Conservation (phyloP, 2,888 invertebrate species). For the Hypena proboscidalis region DNA sequence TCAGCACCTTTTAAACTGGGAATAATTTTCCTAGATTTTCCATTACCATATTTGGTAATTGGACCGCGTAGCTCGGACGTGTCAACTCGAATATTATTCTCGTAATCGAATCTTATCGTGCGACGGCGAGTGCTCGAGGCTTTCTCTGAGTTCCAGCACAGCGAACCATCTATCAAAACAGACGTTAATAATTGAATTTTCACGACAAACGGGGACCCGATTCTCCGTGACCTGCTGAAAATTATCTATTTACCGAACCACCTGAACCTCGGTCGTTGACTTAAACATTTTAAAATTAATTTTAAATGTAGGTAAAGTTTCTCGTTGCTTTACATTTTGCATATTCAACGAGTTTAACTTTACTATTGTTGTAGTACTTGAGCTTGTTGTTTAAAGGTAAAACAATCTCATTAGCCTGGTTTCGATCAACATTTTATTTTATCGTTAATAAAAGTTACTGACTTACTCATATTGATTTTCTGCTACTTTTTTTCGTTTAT, state of each 20-base stretch:
- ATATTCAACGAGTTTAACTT: slow-evolving; percentile 15
- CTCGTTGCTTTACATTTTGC: slow-evolving; percentile 29
- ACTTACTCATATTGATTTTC: no score
- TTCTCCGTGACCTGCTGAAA: slow-evolving; percentile 44
- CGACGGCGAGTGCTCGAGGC: slow-evolving; percentile 32
- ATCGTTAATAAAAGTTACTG: no score
- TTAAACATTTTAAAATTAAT: slow-evolving; percentile 18
- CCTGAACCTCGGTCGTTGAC: slow-evolving; percentile 28
- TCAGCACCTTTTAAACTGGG: slow-evolving; percentile 27
- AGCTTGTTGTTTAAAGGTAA: slow-evolving; percentile 6
- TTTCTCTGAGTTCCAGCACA: slow-evolving; percentile 39
- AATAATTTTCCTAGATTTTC: slow-evolving; percentile 22
- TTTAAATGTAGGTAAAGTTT: slow-evolving; percentile 21
- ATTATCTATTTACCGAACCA: slow-evolving; percentile 52
- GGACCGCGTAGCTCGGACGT: slow-evolving; percentile 41
- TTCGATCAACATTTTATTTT: no score
- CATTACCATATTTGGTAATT: slow-evolving; percentile 45
- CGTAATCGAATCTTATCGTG: slow-evolving; percentile 54
- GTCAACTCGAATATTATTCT: slow-evolving; percentile 50
- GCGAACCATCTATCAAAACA: slow-evolving; percentile 45
- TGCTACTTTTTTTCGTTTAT: neutral
- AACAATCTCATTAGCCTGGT: neutral
- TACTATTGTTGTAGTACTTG: slow-evolving; percentile 5
- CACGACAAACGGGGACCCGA: slow-evolving; percentile 45
- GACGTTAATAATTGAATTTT: slow-evolving; percentile 56